These are phyloP conservation scores for Nomada ferruginata DNA, from an alignment of 2,888 invertebrate genomes.

Conservation along the genomic window DNA sequence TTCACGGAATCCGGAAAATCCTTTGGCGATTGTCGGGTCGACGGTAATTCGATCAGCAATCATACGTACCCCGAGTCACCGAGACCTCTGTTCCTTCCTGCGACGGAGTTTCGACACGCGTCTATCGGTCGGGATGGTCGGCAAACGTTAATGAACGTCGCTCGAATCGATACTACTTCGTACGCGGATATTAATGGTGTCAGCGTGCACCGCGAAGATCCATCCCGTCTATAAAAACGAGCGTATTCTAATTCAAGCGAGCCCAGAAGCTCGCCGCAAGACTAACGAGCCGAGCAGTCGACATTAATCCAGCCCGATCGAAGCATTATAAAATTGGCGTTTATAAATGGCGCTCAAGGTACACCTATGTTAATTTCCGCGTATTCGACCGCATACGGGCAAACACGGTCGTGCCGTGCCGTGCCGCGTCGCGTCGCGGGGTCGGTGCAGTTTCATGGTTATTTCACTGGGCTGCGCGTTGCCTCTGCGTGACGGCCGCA, in stretches of 20 bases:
- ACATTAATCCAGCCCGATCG: constrained; percentile 17
- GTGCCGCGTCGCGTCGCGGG: not conserved
- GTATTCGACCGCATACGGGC: constrained; percentile 20
- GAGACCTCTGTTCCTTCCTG: constrained; percentile 21
- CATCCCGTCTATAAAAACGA: not conserved
- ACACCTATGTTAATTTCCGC: constrained; percentile 32
- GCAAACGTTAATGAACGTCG: too few relatives aligned
- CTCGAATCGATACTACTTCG: too few relatives aligned
- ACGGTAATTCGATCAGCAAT: constrained; percentile 72
- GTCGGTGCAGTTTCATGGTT: constrained; percentile 45
- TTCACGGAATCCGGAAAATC: constrained; percentile 68
- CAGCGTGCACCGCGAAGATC: too few relatives aligned
- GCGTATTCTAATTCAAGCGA: not conserved
- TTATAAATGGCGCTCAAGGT: constrained; percentile 2
- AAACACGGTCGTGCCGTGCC: constrained; percentile 1
- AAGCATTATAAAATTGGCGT: constrained; percentile 15
- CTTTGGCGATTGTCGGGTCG: constrained; percentile 57
- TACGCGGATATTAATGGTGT: too few relatives aligned
- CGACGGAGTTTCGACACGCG: not conserved
- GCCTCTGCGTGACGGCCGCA: constrained; percentile 36
- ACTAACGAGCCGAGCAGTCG: not conserved
- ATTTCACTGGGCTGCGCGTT: constrained; percentile 40
- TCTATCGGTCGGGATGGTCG: not conserved
- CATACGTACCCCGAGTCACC: constrained; percentile 40
- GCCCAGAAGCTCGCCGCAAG: too few relatives aligned